Base-by-base conservation (phyloP, 2,888 invertebrate genomes). In the Azorinus chamasolen region DNA sequence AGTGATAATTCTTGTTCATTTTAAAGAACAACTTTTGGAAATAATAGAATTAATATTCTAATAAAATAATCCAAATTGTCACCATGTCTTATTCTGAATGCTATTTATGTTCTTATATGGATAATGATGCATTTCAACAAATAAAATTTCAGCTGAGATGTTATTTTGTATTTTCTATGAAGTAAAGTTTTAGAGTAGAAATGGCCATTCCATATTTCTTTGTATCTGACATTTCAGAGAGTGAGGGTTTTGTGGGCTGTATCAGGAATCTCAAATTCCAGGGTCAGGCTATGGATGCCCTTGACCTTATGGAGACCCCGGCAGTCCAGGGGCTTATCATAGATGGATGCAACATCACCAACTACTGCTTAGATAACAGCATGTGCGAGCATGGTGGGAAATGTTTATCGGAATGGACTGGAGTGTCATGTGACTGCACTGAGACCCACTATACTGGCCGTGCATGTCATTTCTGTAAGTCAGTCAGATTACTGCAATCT, bases 401-500 rank as follows among this genome's bases (percentile, higher is more conserved):
- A 87, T 98, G 98, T 93, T 96, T 97, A 25, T 97, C 98, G 0
- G 96, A 96, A 89, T 97, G 97, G 91, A 97, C 73, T 14, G 88
- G 97, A 88, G 95, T 98, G 50, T 96, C 96, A 37, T 98, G 98
- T 91, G 97, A 98, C 89, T 98, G 98, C 93, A 95, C 96, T 50
- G 96, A 96, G 81, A 97, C 97, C 4, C 97, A 97, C 0, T 98
- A 98, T 90, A 96, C 96, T 53, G 98, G 98, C 12, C 96, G 97
- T 90, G 97, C 97, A 90, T 98, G 98, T 88, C 98, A 98, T 91
- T 98, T 98, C 87, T 94, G 95, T 95, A 90, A 93, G 93, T 90
- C 18, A 45, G n/a, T n/a, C n/a, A n/a, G n/a, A n/a, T n/a, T n/a
- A 41, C 8, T 41, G 14, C 41, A 41, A 12, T 41, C 10, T 14